Evolutionary conservation across 2,113 vertebrate species (phyloP).

Genomic region (Balaeniceps rex): DNA sequence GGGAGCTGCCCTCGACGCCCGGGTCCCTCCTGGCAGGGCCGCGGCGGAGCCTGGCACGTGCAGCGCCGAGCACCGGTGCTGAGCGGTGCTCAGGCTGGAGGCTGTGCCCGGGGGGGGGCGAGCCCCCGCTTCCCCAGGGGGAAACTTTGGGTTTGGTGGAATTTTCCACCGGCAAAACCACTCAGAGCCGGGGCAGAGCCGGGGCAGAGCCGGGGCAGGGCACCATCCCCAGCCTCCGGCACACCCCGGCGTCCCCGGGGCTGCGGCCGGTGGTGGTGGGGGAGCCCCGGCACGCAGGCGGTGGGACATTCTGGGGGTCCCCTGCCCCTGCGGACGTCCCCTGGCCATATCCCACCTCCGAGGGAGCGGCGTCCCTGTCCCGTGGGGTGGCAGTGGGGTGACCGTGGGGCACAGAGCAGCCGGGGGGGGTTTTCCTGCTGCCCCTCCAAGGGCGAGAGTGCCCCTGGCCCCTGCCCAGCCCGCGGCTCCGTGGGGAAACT

Average conservation of each 20-base stretch:
- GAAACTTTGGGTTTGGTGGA: neutral
- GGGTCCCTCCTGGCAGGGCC: neutral
- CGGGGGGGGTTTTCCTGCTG: neutral
- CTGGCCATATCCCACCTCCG: accelerated
- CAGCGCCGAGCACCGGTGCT: neutral
- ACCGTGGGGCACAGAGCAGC: neutral
- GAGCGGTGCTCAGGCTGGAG: neutral
- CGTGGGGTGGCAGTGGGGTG: neutral
- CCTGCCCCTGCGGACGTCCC: neutral
- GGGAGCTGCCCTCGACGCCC: neutral
- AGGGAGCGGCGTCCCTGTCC: neutral
- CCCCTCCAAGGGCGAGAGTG: neutral
- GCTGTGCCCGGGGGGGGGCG: neutral
- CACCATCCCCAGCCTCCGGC: neutral
- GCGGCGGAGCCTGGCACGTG: accelerated
- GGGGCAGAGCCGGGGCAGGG: neutral
- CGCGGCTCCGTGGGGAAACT: neutral
- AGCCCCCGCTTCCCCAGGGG: neutral
- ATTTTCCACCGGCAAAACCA: neutral
- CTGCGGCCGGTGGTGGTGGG: neutral
- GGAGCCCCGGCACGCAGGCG: accelerated
- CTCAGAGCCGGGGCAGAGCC: neutral
- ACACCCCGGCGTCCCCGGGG: neutral
- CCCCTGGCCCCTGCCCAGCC: neutral
- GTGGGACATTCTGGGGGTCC: neutral